Conservation (phyloP, 2,888 invertebrate species). For the Scelioninae gen. 2 region DNA sequence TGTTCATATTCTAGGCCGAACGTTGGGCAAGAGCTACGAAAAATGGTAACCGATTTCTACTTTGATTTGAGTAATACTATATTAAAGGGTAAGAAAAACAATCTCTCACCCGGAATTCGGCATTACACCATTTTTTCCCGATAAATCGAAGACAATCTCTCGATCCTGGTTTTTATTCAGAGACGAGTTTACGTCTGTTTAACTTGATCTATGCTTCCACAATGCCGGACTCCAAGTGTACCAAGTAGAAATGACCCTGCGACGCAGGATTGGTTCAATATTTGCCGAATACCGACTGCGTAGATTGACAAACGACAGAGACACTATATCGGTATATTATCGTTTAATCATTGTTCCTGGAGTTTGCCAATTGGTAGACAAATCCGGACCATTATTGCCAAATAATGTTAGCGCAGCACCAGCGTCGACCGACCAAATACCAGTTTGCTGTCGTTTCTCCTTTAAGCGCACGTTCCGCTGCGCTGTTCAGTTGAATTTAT, state of each 20-base stretch:
- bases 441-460: conserved; percentile 22
- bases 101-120: no score
- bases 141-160: no score
- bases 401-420: conserved; percentile 28
- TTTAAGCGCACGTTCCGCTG: conserved; percentile 32
- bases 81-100: no score
- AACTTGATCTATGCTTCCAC: neutral
- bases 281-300: conserved; percentile 18
- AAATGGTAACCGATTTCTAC: no score
- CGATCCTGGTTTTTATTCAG: no score
- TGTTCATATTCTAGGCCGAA: no score
- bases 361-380: conserved; percentile 36
- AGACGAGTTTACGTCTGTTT: no score
- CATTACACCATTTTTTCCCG: no score
- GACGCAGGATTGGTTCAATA: conserved; percentile 17
- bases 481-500: conserved; percentile 18
- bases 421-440: conserved; percentile 30
- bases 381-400: conserved; percentile 33
- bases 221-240: conserved; percentile 16
- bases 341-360: conserved; percentile 39
- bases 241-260: conserved; percentile 11
- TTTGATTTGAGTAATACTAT: no score
- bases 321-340: conserved; percentile 21
- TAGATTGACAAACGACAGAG: conserved; percentile 24
- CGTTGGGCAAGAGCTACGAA: no score